Evolutionary conservation across 2,113 vertebrate genomes (phyloP).

Genomic region (human): DNA sequence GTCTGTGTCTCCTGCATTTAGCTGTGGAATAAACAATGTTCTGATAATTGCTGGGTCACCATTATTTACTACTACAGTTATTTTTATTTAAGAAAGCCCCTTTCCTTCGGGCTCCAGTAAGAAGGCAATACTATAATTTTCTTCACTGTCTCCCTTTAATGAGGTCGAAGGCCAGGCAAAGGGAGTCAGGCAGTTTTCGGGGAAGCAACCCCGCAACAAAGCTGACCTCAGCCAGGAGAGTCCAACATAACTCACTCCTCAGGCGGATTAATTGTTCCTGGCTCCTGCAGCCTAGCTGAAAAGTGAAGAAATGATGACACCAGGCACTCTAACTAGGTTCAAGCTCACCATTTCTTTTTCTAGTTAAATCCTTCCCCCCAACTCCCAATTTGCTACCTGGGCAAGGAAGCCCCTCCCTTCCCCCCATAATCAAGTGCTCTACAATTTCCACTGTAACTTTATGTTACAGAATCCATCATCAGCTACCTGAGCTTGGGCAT

Average conservation of each 20-base stretch:
- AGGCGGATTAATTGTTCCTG: conserved; percentile 52
- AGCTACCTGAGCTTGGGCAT: neutral
- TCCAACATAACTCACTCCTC: conserved; percentile 64
- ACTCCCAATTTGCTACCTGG: neutral
- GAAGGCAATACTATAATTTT: conserved; percentile 72
- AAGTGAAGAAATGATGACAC: conserved; percentile 52
- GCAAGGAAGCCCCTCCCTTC: neutral
- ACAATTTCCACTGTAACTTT: neutral
- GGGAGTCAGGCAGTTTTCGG: conserved; percentile 61
- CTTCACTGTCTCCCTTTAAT: conserved; percentile 72
- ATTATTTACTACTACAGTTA: conserved; percentile 73
- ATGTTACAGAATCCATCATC: fast-evolving
- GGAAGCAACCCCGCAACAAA: neutral
- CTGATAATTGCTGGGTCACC: conserved; percentile 77
- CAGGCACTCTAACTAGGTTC: neutral
- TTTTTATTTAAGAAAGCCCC: conserved; percentile 55
- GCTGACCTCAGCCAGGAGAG: conserved; percentile 45
- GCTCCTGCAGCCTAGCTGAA: conserved; percentile 25
- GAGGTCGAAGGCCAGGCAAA: conserved; percentile 77
- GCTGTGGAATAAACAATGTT: conserved; percentile 73
- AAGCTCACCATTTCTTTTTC: conserved; percentile 30
- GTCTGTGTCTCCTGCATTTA: conserved; percentile 60
- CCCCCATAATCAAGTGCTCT: neutral
- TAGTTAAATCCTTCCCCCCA: conserved; percentile 11
- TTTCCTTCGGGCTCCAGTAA: conserved; percentile 58